Conservation (phyloP, 2,888 invertebrate genomes). For the Acutogordius australiensis region DNA sequence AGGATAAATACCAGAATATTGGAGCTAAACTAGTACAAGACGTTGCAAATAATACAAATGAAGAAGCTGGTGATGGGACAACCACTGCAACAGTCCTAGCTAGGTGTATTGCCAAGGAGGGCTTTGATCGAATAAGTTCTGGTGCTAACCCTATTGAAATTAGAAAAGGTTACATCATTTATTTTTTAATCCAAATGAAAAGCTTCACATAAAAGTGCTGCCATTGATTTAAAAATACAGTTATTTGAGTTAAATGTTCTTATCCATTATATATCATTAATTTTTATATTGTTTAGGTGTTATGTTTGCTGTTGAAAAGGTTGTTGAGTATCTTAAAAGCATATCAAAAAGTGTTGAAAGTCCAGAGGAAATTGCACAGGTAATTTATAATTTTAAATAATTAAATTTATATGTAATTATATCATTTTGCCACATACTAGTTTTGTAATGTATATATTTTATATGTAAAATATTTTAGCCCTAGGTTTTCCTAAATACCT, state of each 20-base stretch:
- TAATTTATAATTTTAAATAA: slow-evolving; percentile 15
- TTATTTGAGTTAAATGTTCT: slow-evolving; percentile 1
- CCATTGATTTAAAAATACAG: neutral
- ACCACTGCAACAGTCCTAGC: slow-evolving; percentile 94
- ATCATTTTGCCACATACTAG: too few species aligned
- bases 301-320: slow-evolving; percentile 71
- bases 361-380: slow-evolving; percentile 91
- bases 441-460: too few species aligned
- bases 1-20: slow-evolving; percentile 95
- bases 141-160: slow-evolving; percentile 92
- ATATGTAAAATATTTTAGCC: too few species aligned
- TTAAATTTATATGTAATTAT: slow-evolving; percentile 11
- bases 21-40: slow-evolving; percentile 93
- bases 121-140: slow-evolving; percentile 87
- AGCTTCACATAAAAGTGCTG: neutral
- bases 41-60: slow-evolving; percentile 95
- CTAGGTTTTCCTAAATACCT: too few species aligned
- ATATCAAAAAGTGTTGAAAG: slow-evolving; percentile 81
- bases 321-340: slow-evolving; percentile 53
- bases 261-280: too few species aligned
- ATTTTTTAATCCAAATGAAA: neutral
- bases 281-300: slow-evolving; percentile 32
- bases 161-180: slow-evolving; percentile 43
- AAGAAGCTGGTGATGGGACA: slow-evolving; percentile 92
- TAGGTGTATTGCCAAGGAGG: slow-evolving; percentile 84